Conservation (phyloP, 1,140 invertebrate genomes). For the Cyclargus thomasi region DNA sequence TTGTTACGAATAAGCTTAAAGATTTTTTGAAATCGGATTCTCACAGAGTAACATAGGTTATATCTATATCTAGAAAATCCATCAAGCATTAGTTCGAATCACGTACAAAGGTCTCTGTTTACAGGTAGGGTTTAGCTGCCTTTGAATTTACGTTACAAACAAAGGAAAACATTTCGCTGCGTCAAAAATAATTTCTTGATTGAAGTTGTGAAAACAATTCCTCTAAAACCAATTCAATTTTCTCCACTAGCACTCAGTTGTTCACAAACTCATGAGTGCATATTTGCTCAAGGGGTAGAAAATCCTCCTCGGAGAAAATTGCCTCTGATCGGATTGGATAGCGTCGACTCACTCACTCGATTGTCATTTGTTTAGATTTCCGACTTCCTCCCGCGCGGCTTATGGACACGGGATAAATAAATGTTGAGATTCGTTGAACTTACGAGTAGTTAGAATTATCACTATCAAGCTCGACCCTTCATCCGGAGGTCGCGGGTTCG, state of each 20-base stretch:
- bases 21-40: no score
- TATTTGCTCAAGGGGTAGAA: conserved; percentile 30
- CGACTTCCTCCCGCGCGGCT: conserved; percentile 6
- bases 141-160: no score
- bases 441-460: neutral
- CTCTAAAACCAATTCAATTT: conserved; percentile 28
- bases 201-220: conserved; percentile 9
- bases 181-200: conserved; percentile 5
- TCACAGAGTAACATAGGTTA: no score
- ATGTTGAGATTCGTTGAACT: neutral
- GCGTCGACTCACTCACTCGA: conserved; percentile 30
- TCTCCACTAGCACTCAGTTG: conserved; percentile 26
- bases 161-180: neutral
- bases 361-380: conserved; percentile 46
- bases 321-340: conserved; percentile 56
- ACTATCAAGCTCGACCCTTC: neutral
- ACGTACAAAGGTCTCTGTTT: no score
- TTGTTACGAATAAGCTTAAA: no score
- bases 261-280: conserved; percentile 30
- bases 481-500: no score
- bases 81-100: no score
- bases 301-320: conserved; percentile 58
- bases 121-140: no score
- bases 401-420: conserved; percentile 8
- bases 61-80: no score